phyloP scores from a whole-genome alignment of 2,113 vertebrate genomes.

The Dasypus novemcinctus region DNA sequence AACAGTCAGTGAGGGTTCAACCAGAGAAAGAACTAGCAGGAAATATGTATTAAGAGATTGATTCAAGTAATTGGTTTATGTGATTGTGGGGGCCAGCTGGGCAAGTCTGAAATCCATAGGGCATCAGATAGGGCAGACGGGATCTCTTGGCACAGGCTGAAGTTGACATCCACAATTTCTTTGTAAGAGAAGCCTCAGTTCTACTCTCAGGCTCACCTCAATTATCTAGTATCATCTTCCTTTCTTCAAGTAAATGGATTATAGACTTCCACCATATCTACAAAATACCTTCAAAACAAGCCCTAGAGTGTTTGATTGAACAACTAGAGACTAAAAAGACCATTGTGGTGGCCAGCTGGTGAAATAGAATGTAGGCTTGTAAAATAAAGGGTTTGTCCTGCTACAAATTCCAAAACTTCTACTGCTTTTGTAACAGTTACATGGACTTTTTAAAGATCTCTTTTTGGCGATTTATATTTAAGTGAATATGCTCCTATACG shows the following conservation, averaged over 20 bases:
- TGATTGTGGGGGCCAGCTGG: neutral
- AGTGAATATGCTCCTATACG: neutral
- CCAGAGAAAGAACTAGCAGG: neutral
- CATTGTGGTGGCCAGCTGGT: neutral
- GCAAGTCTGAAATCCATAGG: neutral
- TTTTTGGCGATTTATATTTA: neutral
- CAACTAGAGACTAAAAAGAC: neutral
- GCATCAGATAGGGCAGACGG: neutral
- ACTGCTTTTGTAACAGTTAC: neutral
- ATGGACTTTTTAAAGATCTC: neutral
- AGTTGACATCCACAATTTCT: neutral
- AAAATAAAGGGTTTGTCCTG: neutral
- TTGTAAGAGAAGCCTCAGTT: neutral
- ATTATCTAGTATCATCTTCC: neutral
- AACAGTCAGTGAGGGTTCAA: neutral
- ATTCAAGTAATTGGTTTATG: neutral
- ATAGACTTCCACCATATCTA: neutral
- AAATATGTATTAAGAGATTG: neutral
- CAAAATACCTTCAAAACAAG: neutral
- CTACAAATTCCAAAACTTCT: neutral
- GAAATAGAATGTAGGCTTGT: neutral
- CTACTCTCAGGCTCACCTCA: neutral
- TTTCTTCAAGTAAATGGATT: neutral
- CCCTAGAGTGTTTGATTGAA: neutral
- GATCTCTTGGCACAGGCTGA: rapidly evolving